A percentile compares a stretch with the other conserved stretches of the same genome.
Conservation (phyloP, 2,888 invertebrate species). For the Nysson spinosus region DNA sequence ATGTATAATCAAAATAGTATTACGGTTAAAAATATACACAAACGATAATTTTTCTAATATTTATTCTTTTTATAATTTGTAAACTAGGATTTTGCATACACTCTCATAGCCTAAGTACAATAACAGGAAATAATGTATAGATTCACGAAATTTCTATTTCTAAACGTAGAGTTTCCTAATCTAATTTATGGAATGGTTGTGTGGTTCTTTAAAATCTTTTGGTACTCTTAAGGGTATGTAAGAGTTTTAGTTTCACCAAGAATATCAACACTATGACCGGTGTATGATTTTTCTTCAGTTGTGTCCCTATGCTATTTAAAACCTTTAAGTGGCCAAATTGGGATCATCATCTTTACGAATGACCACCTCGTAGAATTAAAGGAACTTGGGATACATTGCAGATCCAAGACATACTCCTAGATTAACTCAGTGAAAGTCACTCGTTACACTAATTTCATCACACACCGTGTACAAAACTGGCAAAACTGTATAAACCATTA, state of each 20-base stretch:
- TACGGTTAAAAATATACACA: neutral
- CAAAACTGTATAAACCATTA: slow-evolving; percentile 36
- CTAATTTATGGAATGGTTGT: slow-evolving; percentile 46
- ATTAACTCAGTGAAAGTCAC: slow-evolving; percentile 29
- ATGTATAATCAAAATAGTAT: too few relatives aligned
- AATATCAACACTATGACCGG: neutral
- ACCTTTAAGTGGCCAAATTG: neutral
- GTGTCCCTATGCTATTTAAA: too few relatives aligned
- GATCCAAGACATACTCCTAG: slow-evolving; percentile 28
- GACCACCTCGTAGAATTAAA: neutral
- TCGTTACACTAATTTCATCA: slow-evolving; percentile 28
- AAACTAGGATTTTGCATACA: slow-evolving; percentile 51
- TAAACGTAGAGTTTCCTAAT: slow-evolving; percentile 38
- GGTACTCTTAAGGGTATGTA: neutral
- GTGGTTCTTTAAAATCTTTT: slow-evolving; percentile 32
- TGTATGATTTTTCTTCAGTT: too few relatives aligned
- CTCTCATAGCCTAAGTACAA: slow-evolving; percentile 53
- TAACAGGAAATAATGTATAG: slow-evolving; percentile 51
- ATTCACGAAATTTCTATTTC: slow-evolving; percentile 38
- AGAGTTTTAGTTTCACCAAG: neutral
- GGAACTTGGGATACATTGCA: slow-evolving; percentile 24
- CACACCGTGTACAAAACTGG: slow-evolving; percentile 40
- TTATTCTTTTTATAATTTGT: slow-evolving; percentile 49
- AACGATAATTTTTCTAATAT: slow-evolving; percentile 21
- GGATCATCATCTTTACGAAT: neutral